Evolutionary conservation across 2,113 vertebrate species (phyloP), one percentile per base, ranked within the genome.

Genomic region (Microcebus lehilahytsara): DNA sequence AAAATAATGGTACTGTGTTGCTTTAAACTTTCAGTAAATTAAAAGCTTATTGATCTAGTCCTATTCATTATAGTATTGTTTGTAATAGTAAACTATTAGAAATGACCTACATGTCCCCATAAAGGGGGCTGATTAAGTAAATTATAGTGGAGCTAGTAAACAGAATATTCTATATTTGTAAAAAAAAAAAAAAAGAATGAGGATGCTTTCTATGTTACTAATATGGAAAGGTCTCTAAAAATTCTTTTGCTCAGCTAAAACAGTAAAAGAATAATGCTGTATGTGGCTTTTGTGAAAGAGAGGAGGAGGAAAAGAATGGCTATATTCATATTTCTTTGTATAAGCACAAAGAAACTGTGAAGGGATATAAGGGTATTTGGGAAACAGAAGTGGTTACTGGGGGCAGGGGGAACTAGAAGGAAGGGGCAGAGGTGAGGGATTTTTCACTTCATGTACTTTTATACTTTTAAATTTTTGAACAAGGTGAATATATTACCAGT

Each of bases 11-110:
- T 56, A 86, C 71, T 7, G 0, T 13, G 32, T 62, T 89, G 46
- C 16, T 72, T 85, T 69, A 91, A 58, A 37, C n/a, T 66, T 93
- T 75, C 62, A 96, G 62, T 75, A 72, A 85, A 89, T 64, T 46
- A 62, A 88, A 88, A 80, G 46, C 60, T 74, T 66, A 42, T 34
- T 85, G 20, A 72, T 85, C 22, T 9, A 69, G 56, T 64, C 11
- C 34, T 85, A 77, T 37, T 88, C 53, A 53, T 74, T 75, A 40
- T 9, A 56, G 60, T 32, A 58, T 79, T 49, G 13, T 86, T 87
- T 95, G 40, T 79, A 93, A 75, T 9, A 71, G 34, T 58, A 90
- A 94, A 92, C 83, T 27, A 75, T 79, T 51, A 91, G 85, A 91
- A 91, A 79, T 40, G 23, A 74, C 23, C 20, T 81, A 78, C 85